Evolutionary conservation across 2,888 invertebrate genomes (phyloP).

Genomic region (Trachelus stipa): DNA sequence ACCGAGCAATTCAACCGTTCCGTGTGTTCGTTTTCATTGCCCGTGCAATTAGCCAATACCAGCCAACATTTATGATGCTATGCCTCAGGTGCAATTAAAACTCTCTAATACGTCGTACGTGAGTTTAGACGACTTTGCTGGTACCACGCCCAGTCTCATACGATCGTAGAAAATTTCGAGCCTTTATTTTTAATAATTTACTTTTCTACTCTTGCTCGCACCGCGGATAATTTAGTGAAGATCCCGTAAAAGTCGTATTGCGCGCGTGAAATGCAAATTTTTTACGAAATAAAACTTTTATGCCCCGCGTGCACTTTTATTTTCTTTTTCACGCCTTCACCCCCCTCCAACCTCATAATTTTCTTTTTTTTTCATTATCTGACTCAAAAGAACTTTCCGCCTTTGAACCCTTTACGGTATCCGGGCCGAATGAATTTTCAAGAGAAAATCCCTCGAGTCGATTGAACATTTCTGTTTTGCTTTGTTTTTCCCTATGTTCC

Average conservation of each 20-base stretch:
- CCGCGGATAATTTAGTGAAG: background rate
- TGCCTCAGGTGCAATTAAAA: background rate
- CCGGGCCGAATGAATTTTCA: background rate
- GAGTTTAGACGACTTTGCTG: background rate
- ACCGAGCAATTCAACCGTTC: background rate
- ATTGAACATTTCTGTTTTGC: background rate
- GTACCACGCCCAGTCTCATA: background rate
- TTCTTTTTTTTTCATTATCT: background rate
- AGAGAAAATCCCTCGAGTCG: background rate
- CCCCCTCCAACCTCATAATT: background rate
- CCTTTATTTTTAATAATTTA: background rate
- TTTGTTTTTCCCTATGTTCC: background rate
- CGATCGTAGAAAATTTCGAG: background rate
- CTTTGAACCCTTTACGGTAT: background rate
- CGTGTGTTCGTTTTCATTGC: background rate
- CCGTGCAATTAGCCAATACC: background rate
- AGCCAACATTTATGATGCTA: background rate
- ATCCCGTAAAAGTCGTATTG: background rate
- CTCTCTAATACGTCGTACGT: too few species aligned
- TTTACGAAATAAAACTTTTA: background rate
- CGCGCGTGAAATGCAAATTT: background rate
- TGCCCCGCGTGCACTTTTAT: background rate
- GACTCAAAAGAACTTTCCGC: background rate
- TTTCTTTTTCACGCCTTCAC: background rate
- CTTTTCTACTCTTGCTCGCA: background rate